These are phyloP conservation scores for Geotrypetes seraphini DNA, from an alignment of 2,797 vertebrate genomes.

Conservation along the genomic window DNA sequence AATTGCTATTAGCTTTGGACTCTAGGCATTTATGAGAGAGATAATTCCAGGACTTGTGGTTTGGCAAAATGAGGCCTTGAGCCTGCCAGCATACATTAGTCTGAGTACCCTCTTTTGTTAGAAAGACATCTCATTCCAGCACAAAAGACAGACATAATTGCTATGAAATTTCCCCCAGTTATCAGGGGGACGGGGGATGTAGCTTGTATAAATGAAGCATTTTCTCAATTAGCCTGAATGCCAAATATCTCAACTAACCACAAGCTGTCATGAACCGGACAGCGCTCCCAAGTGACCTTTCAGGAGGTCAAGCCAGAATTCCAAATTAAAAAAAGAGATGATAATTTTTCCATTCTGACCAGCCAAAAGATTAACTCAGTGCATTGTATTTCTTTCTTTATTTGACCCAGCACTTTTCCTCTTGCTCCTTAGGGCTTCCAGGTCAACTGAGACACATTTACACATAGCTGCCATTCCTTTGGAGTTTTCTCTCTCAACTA, in stretches of 20 bases:
- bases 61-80: conserved; percentile 34
- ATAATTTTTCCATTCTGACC: too few species aligned
- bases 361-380: too few species aligned
- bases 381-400: too few species aligned
- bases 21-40: conserved; percentile 53
- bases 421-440: too few species aligned
- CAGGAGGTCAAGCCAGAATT: too few species aligned
- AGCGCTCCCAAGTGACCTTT: too few species aligned
- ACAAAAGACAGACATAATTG: conserved; percentile 46
- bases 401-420: too few species aligned
- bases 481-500: too few species aligned
- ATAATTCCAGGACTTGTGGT: conserved; percentile 59
- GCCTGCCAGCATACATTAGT: conserved; percentile 1
- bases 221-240: not conserved
- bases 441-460: too few species aligned
- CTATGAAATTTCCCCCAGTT: not conserved
- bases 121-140: conserved; percentile 47
- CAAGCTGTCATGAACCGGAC: not conserved
- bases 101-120: not conserved
- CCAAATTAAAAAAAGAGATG: too few species aligned
- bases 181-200: too few species aligned
- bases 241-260: not conserved
- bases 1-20: conserved; percentile 52
- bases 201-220: not conserved
- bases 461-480: too few species aligned